A percentile compares a stretch with the other conserved stretches of the same genome.
Conservation (phyloP, 2,113 vertebrate species). For the Hepsetus odoe region DNA sequence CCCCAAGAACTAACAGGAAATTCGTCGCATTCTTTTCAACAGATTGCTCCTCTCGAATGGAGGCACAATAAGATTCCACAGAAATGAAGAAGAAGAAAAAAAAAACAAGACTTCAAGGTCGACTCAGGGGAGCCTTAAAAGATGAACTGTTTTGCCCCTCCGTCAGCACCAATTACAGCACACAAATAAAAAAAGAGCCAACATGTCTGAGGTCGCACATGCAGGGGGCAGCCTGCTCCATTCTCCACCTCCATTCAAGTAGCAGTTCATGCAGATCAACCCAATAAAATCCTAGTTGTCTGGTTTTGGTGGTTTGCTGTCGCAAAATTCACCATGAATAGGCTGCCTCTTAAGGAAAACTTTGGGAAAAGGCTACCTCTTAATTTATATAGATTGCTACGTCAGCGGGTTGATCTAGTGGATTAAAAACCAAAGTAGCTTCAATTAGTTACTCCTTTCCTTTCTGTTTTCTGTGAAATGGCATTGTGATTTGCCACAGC, state of each 20-base stretch:
- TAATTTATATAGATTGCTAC: slow-evolving; percentile 62
- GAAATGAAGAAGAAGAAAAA: slow-evolving; percentile 40
- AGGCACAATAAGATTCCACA: slow-evolving; percentile 68
- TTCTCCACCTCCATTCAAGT: background rate
- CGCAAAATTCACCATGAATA: background rate
- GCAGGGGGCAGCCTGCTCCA: background rate
- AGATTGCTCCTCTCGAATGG: slow-evolving; percentile 67
- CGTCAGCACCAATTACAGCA: slow-evolving; percentile 15
- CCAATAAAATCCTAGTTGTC: background rate
- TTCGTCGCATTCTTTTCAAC: slow-evolving; percentile 75
- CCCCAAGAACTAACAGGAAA: slow-evolving; percentile 82
- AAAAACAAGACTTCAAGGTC: slow-evolving; percentile 1
- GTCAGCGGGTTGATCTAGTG: slow-evolving; percentile 57
- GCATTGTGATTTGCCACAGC: slow-evolving; percentile 14
- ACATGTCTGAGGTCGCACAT: background rate
- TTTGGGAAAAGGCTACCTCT: slow-evolving; percentile 76
- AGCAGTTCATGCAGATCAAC: background rate
- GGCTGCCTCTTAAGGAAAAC: slow-evolving; percentile 59
- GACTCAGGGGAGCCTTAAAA: slow-evolving; percentile 3
- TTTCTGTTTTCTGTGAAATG: slow-evolving; percentile 46
- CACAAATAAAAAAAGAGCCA: background rate
- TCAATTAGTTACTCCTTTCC: slow-evolving; percentile 38
- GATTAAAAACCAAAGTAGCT: slow-evolving; percentile 27
- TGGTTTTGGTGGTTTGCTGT: background rate
- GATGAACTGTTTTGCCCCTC: background rate